Conservation (phyloP, 1,140 invertebrate species). For the Pogonomyrmex californicus region DNA sequence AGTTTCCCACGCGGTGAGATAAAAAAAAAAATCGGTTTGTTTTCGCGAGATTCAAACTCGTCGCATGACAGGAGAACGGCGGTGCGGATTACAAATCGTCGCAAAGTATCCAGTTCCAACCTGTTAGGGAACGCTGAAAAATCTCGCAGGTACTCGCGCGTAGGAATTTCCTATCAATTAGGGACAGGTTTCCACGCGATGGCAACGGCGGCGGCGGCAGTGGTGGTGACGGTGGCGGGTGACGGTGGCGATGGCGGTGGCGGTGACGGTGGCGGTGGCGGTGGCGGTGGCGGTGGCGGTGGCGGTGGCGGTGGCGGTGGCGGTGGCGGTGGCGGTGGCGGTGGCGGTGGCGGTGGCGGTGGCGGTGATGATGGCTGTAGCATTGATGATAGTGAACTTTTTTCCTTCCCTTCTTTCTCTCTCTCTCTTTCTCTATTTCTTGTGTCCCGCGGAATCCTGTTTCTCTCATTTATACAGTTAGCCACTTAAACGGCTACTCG, state of each 20-base stretch:
- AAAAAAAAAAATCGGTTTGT: constrained; percentile 6
- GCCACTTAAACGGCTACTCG: constrained; percentile 65
- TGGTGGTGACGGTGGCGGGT: constrained; percentile 48
- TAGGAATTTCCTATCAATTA: constrained; percentile 86
- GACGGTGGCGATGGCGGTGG: constrained; percentile 40
- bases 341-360: constrained; percentile 50
- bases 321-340: constrained; percentile 54
- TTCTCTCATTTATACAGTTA: constrained; percentile 75
- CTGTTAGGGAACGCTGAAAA: constrained; percentile 81
- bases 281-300: constrained; percentile 51
- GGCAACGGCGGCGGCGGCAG: constrained; percentile 56
- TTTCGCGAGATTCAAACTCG: constrained; percentile 7
- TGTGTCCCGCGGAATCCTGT: constrained; percentile 53
- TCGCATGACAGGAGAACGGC: constrained; percentile 28
- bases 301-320: constrained; percentile 53
- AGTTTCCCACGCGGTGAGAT: background rate
- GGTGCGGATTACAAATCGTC: constrained; percentile 81
- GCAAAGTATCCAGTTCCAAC: constrained; percentile 83
- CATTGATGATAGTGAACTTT: constrained; percentile 56
- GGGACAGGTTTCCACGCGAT: constrained; percentile 82
- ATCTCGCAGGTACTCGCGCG: constrained; percentile 76
- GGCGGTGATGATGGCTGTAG: background rate
- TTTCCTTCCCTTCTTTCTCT: constrained; percentile 50
- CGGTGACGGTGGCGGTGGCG: constrained; percentile 44
- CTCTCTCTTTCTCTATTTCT: constrained; percentile 36